phyloP scores from a whole-genome alignment of 2,797 vertebrate species.

The Halcyon chelicuti region DNA sequence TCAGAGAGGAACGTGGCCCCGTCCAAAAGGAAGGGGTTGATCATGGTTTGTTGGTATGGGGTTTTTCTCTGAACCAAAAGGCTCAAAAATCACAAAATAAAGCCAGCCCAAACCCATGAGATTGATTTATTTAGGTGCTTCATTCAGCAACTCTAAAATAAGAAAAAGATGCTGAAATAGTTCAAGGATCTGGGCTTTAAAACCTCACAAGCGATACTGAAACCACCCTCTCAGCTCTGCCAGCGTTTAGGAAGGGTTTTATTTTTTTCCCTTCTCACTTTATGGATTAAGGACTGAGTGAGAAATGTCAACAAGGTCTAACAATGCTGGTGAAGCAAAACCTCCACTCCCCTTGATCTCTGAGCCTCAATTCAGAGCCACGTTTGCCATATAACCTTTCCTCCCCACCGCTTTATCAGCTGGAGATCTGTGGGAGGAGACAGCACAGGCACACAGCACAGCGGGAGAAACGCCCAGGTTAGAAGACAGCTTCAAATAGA shows the following conservation, averaged over 20 bases:
- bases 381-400: not conserved
- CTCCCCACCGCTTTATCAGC: not conserved
- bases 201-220: not conserved
- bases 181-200: not conserved
- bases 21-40: not conserved
- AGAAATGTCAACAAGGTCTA: not conserved
- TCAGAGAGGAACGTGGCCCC: not conserved
- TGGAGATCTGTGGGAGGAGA: not conserved
- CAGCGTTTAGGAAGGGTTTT: not conserved
- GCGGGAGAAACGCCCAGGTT: not conserved
- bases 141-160: not conserved
- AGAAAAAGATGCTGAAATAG: constrained; percentile 29
- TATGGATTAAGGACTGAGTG: not conserved
- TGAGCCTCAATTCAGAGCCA: not conserved
- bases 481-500: not conserved
- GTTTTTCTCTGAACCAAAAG: not conserved
- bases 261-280: not conserved
- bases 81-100: not conserved
- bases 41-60: not conserved
- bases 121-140: constrained; percentile 7
- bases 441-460: not conserved
- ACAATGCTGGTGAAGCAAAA: not conserved
- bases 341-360: not conserved
- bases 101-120: not conserved
- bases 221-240: not conserved